Evolutionary conservation across 2,888 invertebrate genomes (phyloP).

Genomic region (Drosophila phalerata): DNA sequence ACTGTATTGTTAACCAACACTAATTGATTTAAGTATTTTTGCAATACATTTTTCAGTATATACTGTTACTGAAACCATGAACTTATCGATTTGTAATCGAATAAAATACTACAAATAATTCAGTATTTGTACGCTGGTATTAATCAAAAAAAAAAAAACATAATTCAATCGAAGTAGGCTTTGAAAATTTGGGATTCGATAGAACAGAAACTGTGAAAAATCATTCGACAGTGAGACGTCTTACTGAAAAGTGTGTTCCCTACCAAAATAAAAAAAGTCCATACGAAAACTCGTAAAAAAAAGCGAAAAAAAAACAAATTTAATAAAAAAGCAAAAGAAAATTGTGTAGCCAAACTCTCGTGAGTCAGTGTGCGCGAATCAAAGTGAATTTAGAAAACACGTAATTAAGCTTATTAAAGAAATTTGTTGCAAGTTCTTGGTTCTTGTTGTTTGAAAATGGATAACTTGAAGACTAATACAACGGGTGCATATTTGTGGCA

Average conservation of each 20-base stretch:
- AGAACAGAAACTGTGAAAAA: background rate
- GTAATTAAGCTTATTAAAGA: background rate
- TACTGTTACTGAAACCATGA: background rate
- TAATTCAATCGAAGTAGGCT: conserved; percentile 31
- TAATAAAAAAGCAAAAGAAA: conserved; percentile 2
- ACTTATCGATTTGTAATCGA: background rate
- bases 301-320: background rate
- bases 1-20: background rate
- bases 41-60: background rate
- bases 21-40: background rate
- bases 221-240: conserved; percentile 55
- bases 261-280: background rate
- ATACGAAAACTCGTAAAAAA: conserved; percentile 14
- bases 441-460: conserved; percentile 38
- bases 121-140: background rate
- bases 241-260: conserved; percentile 39
- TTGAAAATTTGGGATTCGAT: conserved; percentile 10
- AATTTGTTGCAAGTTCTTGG: background rate
- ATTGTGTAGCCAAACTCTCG: background rate
- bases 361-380: background rate
- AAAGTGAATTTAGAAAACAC: conserved; percentile 7
- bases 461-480: conserved; percentile 59
- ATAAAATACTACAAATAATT: background rate
- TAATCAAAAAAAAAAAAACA: background rate
- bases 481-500: conserved; percentile 62